Evolutionary conservation across 1,140 invertebrate species (phyloP).

Genomic region (Drosophila carrolli): DNA sequence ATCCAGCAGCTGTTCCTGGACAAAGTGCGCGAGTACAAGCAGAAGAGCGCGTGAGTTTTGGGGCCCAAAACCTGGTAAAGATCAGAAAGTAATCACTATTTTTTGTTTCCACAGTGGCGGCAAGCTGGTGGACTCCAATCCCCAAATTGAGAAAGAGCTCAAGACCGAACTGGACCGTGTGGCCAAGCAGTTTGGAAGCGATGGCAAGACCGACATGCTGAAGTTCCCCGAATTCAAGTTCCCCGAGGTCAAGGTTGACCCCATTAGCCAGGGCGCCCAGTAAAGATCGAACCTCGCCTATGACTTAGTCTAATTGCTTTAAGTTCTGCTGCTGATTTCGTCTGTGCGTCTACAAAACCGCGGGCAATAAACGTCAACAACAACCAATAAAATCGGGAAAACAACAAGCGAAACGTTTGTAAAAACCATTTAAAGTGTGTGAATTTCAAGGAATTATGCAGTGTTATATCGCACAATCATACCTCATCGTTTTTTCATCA

Average conservation of each 20-base stretch:
- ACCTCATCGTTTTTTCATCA: neutral
- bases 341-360: conserved; percentile 4
- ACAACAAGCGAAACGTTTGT: conserved; percentile 29
- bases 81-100: neutral
- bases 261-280: conserved; percentile 84
- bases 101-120: conserved; percentile 87
- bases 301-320: conserved; percentile 67
- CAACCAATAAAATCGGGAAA: conserved; percentile 47
- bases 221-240: conserved; percentile 95
- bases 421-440: conserved; percentile 17
- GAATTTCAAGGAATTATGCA: neutral
- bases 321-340: conserved; percentile 44
- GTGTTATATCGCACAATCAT: neutral
- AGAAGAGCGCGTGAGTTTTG: conserved; percentile 74
- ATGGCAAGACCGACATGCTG: conserved; percentile 91
- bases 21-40: conserved; percentile 95
- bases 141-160: conserved; percentile 90
- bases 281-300: conserved; percentile 23
- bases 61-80: neutral
- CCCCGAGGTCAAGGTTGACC: conserved; percentile 88
- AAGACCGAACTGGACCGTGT: conserved; percentile 92
- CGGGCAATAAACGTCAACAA: conserved; percentile 14
- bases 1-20: conserved; percentile 97
- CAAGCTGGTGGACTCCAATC: conserved; percentile 92
- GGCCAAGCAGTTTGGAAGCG: conserved; percentile 91